Evolutionary conservation across 2,888 invertebrate genomes (phyloP), one percentile per base, ranked within the genome.

Genomic region (Harpalus rubripes): DNA sequence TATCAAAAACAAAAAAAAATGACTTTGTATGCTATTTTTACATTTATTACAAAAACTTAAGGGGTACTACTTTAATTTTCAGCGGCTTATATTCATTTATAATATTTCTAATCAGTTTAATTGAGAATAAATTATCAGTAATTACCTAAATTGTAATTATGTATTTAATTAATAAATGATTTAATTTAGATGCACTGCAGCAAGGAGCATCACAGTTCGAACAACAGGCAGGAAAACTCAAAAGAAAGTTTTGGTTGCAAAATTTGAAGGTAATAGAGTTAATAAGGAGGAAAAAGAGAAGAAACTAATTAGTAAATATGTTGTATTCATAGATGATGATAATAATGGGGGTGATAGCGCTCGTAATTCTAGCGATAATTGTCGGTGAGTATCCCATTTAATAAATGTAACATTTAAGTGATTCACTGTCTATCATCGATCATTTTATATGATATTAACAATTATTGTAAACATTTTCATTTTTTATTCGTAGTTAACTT

Each of bases 191-290:
- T 94, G 98, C 98, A 86, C 92, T 98, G 87, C 97, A 98, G 89
- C 96, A 97, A 90, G 98, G 98, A 85, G 98, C 98, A 85, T 98
- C 98, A 87, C 98, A 98, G 91, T 98, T 98, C 91, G 98, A 98
- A 92, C 98, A 98, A 89, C 98, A 98, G 91, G 98, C 98, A 87
- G 98, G 97, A 87, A 98, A 98, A 93, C 94, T 98, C 88, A 98
- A 98, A 92, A 94, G 98, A 90, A 98, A 98, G 92, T 98, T 97
- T 91, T 98, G 98, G 98, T 96, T 98, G 95, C 98, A 98, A 92
- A 98, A 98, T 92, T 93, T 98, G 92, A 98, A 98, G 90, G 90
- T 89, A 84, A 83, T 80, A 32, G 32, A 32, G 12, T 65, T 82
- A 86, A 41, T 8, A 87, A 80, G 85, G 74, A 85, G 39, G 58